Evolutionary conservation across 2,113 vertebrate genomes (phyloP).

Genomic region (Myotis lucifugus): DNA sequence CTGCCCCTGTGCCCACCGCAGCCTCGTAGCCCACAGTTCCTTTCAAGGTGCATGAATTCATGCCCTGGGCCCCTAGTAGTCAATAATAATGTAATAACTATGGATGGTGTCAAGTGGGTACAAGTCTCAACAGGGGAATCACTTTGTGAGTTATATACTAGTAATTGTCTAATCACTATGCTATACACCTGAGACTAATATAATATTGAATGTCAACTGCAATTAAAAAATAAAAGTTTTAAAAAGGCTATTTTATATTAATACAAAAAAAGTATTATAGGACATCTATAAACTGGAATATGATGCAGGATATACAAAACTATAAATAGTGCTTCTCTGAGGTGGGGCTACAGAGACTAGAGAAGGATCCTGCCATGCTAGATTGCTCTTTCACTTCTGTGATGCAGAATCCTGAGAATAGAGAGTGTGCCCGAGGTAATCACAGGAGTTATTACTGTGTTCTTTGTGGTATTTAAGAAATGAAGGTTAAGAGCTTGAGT

Average conservation of each 20-base stretch:
- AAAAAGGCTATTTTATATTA: background rate
- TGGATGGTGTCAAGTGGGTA: background rate
- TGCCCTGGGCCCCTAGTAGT: too few relatives aligned
- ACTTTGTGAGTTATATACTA: background rate
- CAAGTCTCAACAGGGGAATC: background rate
- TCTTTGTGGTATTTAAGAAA: background rate
- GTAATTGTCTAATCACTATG: background rate
- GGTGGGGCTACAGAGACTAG: background rate
- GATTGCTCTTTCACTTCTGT: background rate
- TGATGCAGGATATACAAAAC: background rate
- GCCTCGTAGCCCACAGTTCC: too few relatives aligned
- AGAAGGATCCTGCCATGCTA: background rate
- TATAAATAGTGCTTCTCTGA: background rate
- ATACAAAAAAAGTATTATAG: background rate
- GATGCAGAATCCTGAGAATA: background rate
- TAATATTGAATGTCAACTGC: background rate
- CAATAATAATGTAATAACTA: background rate
- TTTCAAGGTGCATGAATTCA: too few relatives aligned
- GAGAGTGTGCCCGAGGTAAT: fast-evolving
- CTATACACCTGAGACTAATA: background rate
- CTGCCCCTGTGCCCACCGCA: too few relatives aligned
- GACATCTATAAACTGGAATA: background rate
- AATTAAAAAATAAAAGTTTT: background rate
- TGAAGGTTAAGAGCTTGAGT: background rate
- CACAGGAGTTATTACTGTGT: background rate